Conservation (phyloP, 2,888 invertebrate genomes). For the Andrena praecox region DNA sequence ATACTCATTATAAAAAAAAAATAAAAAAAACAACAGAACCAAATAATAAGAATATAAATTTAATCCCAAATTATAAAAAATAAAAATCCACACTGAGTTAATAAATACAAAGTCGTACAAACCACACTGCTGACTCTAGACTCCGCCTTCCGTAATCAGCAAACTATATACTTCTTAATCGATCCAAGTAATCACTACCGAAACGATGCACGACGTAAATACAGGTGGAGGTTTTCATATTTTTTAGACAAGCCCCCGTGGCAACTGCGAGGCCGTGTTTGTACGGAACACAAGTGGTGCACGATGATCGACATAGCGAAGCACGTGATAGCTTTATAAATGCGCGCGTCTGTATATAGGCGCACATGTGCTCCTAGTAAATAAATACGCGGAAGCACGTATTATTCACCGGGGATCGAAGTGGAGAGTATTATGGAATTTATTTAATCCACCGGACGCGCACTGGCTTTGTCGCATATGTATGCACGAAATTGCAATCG, state of each 20-base stretch:
- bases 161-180: not conserved
- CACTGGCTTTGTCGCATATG: constrained; percentile 79
- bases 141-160: too few species aligned
- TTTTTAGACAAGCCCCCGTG: constrained; percentile 41
- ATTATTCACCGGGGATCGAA: constrained; percentile 75
- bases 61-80: too few species aligned
- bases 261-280: constrained; percentile 24
- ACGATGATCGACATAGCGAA: constrained; percentile 72
- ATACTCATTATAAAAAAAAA: too few species aligned
- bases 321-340: constrained; percentile 76
- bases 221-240: constrained; percentile 20
- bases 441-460: constrained; percentile 80
- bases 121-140: too few species aligned
- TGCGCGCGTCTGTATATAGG: constrained; percentile 53
- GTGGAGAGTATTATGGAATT: constrained; percentile 81
- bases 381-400: constrained; percentile 71
- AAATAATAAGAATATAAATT: too few species aligned
- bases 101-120: too few species aligned
- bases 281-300: constrained; percentile 57
- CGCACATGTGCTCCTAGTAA: constrained; percentile 64
- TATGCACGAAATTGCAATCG: constrained; percentile 78
- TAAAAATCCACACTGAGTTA: fast-evolving
- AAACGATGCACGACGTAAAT: not conserved
- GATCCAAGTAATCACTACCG: not conserved
- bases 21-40: too few species aligned